Evolutionary conservation across 2,888 invertebrate genomes (phyloP), one percentile per base, ranked within the genome.

Genomic region (Hecatera dysodea): DNA sequence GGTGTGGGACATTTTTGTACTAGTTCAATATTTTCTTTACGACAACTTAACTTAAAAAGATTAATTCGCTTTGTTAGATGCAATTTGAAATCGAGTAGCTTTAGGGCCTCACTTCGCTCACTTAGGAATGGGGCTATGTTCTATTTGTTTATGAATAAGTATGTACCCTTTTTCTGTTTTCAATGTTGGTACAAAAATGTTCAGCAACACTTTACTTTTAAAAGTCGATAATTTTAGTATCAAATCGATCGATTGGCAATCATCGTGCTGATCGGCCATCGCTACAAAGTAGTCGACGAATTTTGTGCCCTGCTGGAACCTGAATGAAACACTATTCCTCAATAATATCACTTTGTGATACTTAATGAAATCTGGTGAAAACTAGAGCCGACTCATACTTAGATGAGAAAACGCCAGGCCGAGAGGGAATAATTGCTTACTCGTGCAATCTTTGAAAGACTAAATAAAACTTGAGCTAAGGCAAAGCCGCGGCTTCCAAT

Each of bases 371-470:
- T 27, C 12, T 62, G n/a, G 7, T 65, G 15, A 19, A 19, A 29
- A 39, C 42, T 29, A 52, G 0, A 63, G 19, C 11, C 5, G 4
- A 29, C 24, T 15, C 15, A 44, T 22, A 27, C 9, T 27, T 7
- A 57, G 39, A 39, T n/a, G 6, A 11, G 15, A 22, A 59, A 24
- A 24, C 29, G 11, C 1, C 46, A 36, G 8, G 22, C 46, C 39
- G 27, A 48, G 29, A 59, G 50, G 27, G 33, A 55, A 75, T 67
- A 67, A 75, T 67, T 73, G 67, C 75, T 67, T 42, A 60, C 68
- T 67, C 68, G 75, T 67, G 75, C 42, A 67, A 55, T 27, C 46
- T 60, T 22, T 5, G 22, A 29, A 59, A 24, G 4, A 59, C 39
- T 42, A 60, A 60, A 55, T 75, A 48, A 55, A 75, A 75, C 68